Conservation (phyloP, 1,140 invertebrate species). For the Listronotus oregonensis region DNA sequence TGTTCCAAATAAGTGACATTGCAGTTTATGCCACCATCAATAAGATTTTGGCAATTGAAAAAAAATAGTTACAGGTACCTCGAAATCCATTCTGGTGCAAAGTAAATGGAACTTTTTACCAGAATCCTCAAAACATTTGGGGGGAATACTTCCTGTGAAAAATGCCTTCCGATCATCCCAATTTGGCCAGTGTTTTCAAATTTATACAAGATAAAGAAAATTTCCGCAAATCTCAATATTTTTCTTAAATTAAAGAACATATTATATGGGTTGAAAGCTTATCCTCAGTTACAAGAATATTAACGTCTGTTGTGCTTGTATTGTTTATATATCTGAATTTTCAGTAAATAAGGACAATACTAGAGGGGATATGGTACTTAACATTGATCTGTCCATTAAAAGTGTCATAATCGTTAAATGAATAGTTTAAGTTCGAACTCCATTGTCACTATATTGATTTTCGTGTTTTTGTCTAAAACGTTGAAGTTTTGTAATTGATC, state of each 20-base stretch:
- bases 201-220: slow-evolving; percentile 55
- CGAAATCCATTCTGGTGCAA: slow-evolving; percentile 46
- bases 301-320: slow-evolving; percentile 11
- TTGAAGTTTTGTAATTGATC: slow-evolving; percentile 5
- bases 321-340: slow-evolving; percentile 53
- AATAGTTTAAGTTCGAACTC: slow-evolving; percentile 1
- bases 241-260: slow-evolving; percentile 51
- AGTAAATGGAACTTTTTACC: slow-evolving; percentile 51
- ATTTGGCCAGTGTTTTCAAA: slow-evolving; percentile 35
- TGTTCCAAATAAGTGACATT: slow-evolving; percentile 47
- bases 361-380: slow-evolving; percentile 57
- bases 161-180: slow-evolving; percentile 40
- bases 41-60: slow-evolving; percentile 33
- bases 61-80: slow-evolving; percentile 22
- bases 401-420: slow-evolving; percentile 54
- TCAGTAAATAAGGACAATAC: slow-evolving; percentile 55
- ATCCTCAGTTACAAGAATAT: slow-evolving; percentile 5
- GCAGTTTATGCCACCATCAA: slow-evolving; percentile 33
- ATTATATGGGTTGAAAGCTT: slow-evolving; percentile 14
- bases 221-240: slow-evolving; percentile 52
- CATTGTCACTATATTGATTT: slow-evolving; percentile 9
- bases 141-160: slow-evolving; percentile 34
- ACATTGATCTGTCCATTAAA: slow-evolving; percentile 57
- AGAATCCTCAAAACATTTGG: slow-evolving; percentile 24
- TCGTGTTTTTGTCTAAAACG: neutral